Conservation (phyloP, 2,797 vertebrate genomes). For the Zenarchopterus dispar region DNA sequence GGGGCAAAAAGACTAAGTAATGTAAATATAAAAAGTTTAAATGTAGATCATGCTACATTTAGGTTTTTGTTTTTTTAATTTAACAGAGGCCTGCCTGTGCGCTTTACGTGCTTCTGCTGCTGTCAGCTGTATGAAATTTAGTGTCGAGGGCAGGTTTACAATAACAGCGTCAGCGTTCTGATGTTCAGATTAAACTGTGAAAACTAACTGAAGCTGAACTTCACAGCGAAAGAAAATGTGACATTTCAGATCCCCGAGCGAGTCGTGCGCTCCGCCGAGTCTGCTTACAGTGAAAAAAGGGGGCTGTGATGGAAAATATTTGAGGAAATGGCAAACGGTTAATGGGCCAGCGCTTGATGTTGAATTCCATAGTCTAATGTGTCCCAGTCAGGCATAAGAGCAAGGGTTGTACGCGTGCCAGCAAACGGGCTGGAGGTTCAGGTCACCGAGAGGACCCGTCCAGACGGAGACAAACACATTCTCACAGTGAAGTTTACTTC, state of each 20-base stretch:
- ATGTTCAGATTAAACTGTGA: slow-evolving; percentile 14
- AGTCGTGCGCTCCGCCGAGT: slow-evolving; percentile 5
- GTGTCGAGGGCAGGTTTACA: neutral
- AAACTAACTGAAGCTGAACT: neutral
- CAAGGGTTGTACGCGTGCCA: slow-evolving; percentile 71
- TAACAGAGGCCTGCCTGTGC: neutral
- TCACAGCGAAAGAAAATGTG: neutral
- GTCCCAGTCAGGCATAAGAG: slow-evolving; percentile 78
- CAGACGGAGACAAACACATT: slow-evolving; percentile 58
- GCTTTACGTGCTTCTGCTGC: neutral
- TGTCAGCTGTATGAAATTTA: neutral
- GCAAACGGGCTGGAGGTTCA: slow-evolving; percentile 65
- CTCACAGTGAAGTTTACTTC: slow-evolving; percentile 3
- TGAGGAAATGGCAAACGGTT: slow-evolving; percentile 80
- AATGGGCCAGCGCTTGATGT: slow-evolving; percentile 79
- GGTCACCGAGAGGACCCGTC: slow-evolving; percentile 78
- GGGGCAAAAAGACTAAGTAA: too few species aligned
- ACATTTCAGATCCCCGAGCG: slow-evolving; percentile 11
- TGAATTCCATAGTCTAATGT: slow-evolving; percentile 82
- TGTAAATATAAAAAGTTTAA: too few species aligned
- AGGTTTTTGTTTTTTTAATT: too few species aligned
- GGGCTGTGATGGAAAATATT: slow-evolving; percentile 76
- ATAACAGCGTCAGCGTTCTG: slow-evolving; percentile 13
- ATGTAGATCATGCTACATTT: too few species aligned
- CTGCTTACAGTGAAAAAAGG: slow-evolving; percentile 48